A percentile compares a stretch with the other conserved stretches of the same genome.
phyloP scores from a whole-genome alignment of 2,888 invertebrate species.

The Tetragonula carbonaria region DNA sequence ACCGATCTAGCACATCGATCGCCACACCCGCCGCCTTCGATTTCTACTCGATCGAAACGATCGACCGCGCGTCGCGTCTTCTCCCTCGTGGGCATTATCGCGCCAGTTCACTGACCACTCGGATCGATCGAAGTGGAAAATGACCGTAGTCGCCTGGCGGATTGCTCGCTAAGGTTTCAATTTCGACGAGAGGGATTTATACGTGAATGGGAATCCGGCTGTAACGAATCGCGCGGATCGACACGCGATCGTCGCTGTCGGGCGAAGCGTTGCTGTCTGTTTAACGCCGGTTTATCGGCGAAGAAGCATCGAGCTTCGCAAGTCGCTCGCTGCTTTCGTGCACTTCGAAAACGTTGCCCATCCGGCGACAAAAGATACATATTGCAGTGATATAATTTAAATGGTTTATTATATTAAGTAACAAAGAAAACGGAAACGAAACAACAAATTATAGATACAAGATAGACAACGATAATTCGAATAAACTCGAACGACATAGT shows the following conservation, averaged over 20 bases:
- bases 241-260: neutral
- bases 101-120: constrained; percentile 63
- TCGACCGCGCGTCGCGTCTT: neutral
- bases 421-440: too few species aligned
- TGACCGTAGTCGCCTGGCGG: constrained; percentile 51
- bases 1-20: constrained; percentile 26
- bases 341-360: too few species aligned
- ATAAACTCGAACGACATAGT: too few species aligned
- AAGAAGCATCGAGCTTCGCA: too few species aligned
- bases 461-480: too few species aligned
- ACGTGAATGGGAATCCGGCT: constrained; percentile 19
- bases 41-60: constrained; percentile 51
- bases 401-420: too few species aligned
- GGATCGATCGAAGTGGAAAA: constrained; percentile 64
- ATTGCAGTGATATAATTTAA: too few species aligned
- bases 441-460: too few species aligned
- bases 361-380: too few species aligned
- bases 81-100: neutral
- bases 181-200: constrained; percentile 58
- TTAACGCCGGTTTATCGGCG: neutral
- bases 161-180: constrained; percentile 64
- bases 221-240: constrained; percentile 4
- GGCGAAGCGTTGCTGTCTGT: neutral
- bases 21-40: constrained; percentile 32
- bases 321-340: too few species aligned